Evolutionary conservation across 1,140 invertebrate genomes (phyloP), one percentile per base, ranked within the genome.

Genomic region (Leptoteleia sp.): DNA sequence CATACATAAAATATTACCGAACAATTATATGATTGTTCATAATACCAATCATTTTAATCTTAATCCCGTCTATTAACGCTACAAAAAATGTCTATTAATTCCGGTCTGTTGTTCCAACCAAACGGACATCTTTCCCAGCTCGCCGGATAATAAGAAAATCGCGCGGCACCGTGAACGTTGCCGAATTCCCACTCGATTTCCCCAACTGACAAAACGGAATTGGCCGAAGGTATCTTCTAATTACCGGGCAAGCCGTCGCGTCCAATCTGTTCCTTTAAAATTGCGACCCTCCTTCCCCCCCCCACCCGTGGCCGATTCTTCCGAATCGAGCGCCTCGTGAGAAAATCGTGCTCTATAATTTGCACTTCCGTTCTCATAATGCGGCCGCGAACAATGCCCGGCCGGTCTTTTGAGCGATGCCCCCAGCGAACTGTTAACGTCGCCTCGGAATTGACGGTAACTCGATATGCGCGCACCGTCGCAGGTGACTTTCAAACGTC

Each of bases 301-400:
- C n/a, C n/a, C n/a, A n/a, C n/a, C 13, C 9, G 37, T 25, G 12
- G 13, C 1, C 57, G 68, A 47, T 72, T 38, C 40, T 22, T 33
- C 52, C 37, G 37, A 54, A 45, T 67, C 62, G 64, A n/a, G 37
- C 19, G 50, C 40, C 76, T 78, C 79, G 79, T 81, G 79, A 81
- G 76, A 81, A 81, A 79, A 59, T 72, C 38, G 45, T 16, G 61
- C 22, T 40, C 65, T 76, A 50, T 81, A 81, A 81, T 81, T 81
- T 81, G 79, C 62, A 73, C 79, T 81, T 81, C 79, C 79, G 79
- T 81, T 81, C 76, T 81, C 79, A 78, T 78, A 81, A 81, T 75
- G 71, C 67, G 59, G 29, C 71, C 33, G 65, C 55, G 75, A 81
- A 81, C 64, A 81, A 81, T 76, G 55, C 22, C n/a, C 52, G 38